Evolutionary conservation across 2,888 invertebrate genomes (phyloP), one percentile per base, ranked within the genome.

Genomic region (Diaprepes abbreviatus): DNA sequence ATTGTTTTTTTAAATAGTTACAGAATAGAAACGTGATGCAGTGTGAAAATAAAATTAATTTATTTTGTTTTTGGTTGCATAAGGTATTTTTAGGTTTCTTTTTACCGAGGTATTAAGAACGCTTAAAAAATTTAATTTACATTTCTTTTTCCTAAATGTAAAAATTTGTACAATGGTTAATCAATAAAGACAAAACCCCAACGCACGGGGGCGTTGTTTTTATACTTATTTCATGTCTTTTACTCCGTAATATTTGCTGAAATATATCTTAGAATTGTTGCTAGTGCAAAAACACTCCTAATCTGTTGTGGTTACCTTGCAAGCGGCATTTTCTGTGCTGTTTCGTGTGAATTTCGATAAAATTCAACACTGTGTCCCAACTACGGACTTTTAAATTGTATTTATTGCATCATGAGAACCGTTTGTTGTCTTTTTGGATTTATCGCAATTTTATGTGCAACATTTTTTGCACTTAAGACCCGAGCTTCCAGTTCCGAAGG

Each of bases 331-430:
- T 52, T 55, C 36, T 66, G 24, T 43, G 33, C 40, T 31, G 54
- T 43, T 66, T 66, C 66, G 66, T 70, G 70, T 66, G 66, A 70
- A 70, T 70, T 66, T 70, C 70, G 57, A 70, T 66, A 66, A 70
- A 70, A 70, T 55, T 66, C 59, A 70, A 70, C 70, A 70, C 60
- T 63, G 45, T 70, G 70, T 60, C 60, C 70, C 70, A 66, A 66
- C 60, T 70, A 70, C 24, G 66, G 70, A 66, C 57, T 70, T 55
- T 65, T 66, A 70, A 70, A 70, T 70, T 70, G 70, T 70, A 62
- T 70, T 70, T 70, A 70, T 70, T 66, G 70, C 70, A 66, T 55
- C 70, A 70, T 70, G 65, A 55, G 60, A 66, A 60, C 45, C 45
- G 35, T 62, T 36, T 21, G 58, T 62, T 66, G 70, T 70, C 70